phyloP scores from a whole-genome alignment of 2,797 vertebrate species.

The Chaenodraco wilsoni region DNA sequence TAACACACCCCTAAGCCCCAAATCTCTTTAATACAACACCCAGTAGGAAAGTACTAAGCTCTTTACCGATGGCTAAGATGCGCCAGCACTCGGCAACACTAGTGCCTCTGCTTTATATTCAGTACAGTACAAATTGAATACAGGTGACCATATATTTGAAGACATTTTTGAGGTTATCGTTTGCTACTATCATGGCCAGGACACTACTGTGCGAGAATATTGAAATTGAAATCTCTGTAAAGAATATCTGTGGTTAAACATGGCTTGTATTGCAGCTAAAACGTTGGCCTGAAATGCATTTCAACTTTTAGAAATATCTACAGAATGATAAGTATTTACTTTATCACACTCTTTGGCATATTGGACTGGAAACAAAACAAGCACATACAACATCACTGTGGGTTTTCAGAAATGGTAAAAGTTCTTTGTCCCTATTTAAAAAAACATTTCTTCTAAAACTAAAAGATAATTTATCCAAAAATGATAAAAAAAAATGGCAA shows the following conservation, averaged over 20 bases:
- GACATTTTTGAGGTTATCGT: constrained; percentile 8
- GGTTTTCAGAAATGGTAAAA: not conserved
- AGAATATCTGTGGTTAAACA: not conserved
- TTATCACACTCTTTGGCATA: not conserved
- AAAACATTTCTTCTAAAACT: not conserved
- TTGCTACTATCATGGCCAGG: not conserved
- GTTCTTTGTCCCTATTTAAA: not conserved
- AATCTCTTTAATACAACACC: constrained; percentile 82
- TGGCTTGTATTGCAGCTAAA: not conserved
- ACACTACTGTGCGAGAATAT: not conserved
- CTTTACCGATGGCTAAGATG: constrained; percentile 70
- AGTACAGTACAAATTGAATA: constrained; percentile 11
- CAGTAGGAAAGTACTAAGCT: constrained; percentile 84
- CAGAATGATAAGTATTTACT: not conserved
- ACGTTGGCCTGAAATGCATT: not conserved
- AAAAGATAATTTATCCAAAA: not conserved
- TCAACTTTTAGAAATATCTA: not conserved
- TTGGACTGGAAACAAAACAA: not conserved
- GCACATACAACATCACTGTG: not conserved
- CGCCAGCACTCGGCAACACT: constrained; percentile 49
- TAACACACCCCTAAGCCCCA: constrained; percentile 75
- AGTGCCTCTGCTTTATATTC: constrained; percentile 44
- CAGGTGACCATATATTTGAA: constrained; percentile 4
- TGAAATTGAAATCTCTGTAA: not conserved
- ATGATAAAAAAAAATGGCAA: not conserved